phyloP scores from a whole-genome alignment of 2,113 vertebrate species.

The Pungitius pungitius region DNA sequence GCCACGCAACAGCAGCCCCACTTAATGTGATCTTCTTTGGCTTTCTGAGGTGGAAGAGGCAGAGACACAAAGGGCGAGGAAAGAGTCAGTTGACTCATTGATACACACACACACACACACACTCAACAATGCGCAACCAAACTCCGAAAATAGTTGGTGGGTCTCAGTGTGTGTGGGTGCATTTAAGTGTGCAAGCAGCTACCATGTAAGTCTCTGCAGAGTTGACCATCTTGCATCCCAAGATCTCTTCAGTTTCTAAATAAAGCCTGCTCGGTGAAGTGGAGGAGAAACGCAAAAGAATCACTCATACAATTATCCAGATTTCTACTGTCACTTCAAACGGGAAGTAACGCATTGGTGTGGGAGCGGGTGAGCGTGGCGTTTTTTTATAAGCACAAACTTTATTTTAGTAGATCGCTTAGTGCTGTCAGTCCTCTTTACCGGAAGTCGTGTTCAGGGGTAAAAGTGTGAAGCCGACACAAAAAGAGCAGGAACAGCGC shows the following conservation, averaged over 20 bases:
- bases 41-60: constrained; percentile 74
- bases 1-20: constrained; percentile 74
- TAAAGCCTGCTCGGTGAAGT: constrained; percentile 73
- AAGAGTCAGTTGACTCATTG: constrained; percentile 70
- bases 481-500: constrained; percentile 28
- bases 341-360: constrained; percentile 48
- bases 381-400: constrained; percentile 62
- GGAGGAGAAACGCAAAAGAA: constrained; percentile 72
- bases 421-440: constrained; percentile 46
- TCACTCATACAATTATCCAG: constrained; percentile 81
- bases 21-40: constrained; percentile 79
- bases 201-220: constrained; percentile 56
- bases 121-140: constrained; percentile 51
- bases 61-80: constrained; percentile 70
- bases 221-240: constrained; percentile 59
- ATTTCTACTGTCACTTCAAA: constrained; percentile 76
- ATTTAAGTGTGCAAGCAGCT: constrained; percentile 53
- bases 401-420: constrained; percentile 60
- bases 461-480: constrained; percentile 29
- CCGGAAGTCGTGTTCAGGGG: constrained; percentile 29
- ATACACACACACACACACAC: constrained; percentile 51
- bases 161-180: constrained; percentile 46
- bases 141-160: constrained; percentile 66
- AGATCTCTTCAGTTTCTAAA: constrained; percentile 68
- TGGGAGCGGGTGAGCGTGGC: constrained; percentile 51